phyloP scores from a whole-genome alignment of 2,888 invertebrate genomes.

The Cheilosia scutellata region DNA sequence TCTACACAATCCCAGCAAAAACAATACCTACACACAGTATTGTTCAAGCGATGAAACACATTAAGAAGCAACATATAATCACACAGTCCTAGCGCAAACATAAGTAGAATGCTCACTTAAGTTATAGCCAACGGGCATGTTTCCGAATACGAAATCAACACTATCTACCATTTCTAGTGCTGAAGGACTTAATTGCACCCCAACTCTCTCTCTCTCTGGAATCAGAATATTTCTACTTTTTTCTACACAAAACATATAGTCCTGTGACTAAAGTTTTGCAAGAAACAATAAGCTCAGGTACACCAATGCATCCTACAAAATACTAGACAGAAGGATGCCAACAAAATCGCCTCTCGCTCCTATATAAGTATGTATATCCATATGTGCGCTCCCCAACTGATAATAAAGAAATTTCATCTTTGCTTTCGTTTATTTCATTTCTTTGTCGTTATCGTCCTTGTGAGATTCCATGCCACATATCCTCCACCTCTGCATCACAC shows the following conservation, averaged over 20 bases:
- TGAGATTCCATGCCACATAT: conserved; percentile 2
- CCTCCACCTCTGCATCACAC: not conserved
- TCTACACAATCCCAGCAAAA: not conserved
- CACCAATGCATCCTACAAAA: conserved; percentile 34
- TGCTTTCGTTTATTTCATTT: conserved; percentile 42
- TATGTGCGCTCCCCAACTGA: conserved; percentile 5
- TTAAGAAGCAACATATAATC: conserved; percentile 60
- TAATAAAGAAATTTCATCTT: conserved; percentile 65
- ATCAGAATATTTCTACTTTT: not conserved
- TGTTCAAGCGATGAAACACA: conserved; percentile 17
- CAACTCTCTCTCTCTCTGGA: not conserved
- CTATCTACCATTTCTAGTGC: not conserved
- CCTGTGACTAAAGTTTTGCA: not conserved
- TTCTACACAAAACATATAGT: not conserved
- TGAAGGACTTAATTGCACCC: conserved; percentile 11
- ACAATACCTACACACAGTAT: not conserved
- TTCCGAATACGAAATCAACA: conserved; percentile 55
- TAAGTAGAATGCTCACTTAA: conserved; percentile 44
- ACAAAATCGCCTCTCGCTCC: not conserved
- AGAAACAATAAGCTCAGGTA: conserved; percentile 37
- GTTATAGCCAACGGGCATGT: conserved; percentile 56
- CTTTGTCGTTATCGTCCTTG: conserved; percentile 33
- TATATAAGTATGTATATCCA: not conserved
- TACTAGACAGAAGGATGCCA: conserved; percentile 28
- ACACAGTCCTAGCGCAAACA: conserved; percentile 47